These are phyloP conservation scores for Microtus richardsoni DNA, from an alignment of 2,113 vertebrate species.

Conservation along the genomic window DNA sequence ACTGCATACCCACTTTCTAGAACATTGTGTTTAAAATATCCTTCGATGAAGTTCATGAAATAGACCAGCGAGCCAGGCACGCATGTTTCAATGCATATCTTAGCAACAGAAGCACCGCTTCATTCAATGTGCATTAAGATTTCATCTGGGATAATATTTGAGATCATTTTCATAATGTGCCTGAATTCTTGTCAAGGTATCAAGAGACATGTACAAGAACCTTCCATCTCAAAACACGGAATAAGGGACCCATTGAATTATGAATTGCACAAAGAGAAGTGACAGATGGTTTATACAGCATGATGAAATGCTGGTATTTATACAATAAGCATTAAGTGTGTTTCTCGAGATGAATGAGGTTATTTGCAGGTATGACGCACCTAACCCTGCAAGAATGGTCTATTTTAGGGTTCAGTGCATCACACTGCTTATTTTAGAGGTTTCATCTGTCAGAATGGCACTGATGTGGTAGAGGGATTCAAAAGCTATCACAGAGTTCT, in stretches of 20 bases:
- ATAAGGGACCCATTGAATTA: constrained; percentile 82
- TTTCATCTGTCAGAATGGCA: constrained; percentile 84
- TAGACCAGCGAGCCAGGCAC: not conserved
- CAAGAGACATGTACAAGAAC: constrained; percentile 62
- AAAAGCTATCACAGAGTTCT: constrained; percentile 76
- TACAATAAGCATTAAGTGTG: constrained; percentile 86
- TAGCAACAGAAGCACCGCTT: constrained; percentile 52
- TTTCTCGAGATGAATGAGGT: constrained; percentile 84
- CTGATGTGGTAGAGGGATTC: constrained; percentile 81
- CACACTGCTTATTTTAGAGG: constrained; percentile 84
- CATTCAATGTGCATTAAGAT: constrained; percentile 70
- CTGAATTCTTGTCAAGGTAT: constrained; percentile 66
- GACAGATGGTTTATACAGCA: constrained; percentile 84
- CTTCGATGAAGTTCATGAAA: constrained; percentile 57
- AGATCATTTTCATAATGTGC: constrained; percentile 76
- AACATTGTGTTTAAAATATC: constrained; percentile 42
- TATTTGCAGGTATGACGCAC: constrained; percentile 87
- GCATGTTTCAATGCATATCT: constrained; percentile 14
- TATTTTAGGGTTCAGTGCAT: constrained; percentile 83
- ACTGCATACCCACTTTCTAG: constrained; percentile 29
- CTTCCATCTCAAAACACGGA: constrained; percentile 63
- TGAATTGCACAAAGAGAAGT: constrained; percentile 82
- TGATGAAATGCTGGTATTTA: constrained; percentile 85
- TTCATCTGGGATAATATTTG: constrained; percentile 75
- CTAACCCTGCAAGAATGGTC: constrained; percentile 84